A percentile compares a stretch with the other conserved stretches of the same genome.
Conservation (phyloP, 1,140 invertebrate species). For the Dysdera silvatica region DNA sequence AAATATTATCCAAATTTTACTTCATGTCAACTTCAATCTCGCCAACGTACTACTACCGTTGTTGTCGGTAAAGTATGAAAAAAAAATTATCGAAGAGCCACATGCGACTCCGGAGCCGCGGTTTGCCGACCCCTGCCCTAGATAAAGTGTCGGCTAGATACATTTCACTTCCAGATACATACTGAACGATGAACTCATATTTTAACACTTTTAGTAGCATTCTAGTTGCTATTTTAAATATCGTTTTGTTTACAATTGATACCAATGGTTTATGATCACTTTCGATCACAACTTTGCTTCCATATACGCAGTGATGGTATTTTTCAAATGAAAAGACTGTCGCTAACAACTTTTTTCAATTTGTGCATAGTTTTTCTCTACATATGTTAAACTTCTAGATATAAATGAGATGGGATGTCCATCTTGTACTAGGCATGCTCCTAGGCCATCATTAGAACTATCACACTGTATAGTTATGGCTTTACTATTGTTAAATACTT, state of each 20-base stretch:
- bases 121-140: too few species aligned
- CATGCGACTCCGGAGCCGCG: too few species aligned
- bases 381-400: slow-evolving; percentile 41
- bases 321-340: slow-evolving; percentile 45
- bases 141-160: slow-evolving; percentile 24
- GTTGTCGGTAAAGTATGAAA: too few species aligned
- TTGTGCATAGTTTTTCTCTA: slow-evolving; percentile 47
- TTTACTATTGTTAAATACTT: slow-evolving; percentile 5
- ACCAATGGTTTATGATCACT: slow-evolving; percentile 40
- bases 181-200: slow-evolving; percentile 15
- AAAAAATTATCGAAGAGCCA: too few species aligned
- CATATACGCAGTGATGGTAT: slow-evolving; percentile 45
- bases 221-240: slow-evolving; percentile 19
- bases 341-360: slow-evolving; percentile 48
- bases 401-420: slow-evolving; percentile 43
- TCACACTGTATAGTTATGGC: slow-evolving; percentile 13
- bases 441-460: slow-evolving; percentile 12
- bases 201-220: slow-evolving; percentile 16
- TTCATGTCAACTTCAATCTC: too few species aligned
- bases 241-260: slow-evolving; percentile 10
- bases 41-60: too few species aligned
- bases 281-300: slow-evolving; percentile 35
- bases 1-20: too few species aligned
- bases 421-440: slow-evolving; percentile 2
- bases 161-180: slow-evolving; percentile 14